Base-by-base conservation (phyloP, 2,888 invertebrate genomes). In the Brachylomia viminalis region DNA sequence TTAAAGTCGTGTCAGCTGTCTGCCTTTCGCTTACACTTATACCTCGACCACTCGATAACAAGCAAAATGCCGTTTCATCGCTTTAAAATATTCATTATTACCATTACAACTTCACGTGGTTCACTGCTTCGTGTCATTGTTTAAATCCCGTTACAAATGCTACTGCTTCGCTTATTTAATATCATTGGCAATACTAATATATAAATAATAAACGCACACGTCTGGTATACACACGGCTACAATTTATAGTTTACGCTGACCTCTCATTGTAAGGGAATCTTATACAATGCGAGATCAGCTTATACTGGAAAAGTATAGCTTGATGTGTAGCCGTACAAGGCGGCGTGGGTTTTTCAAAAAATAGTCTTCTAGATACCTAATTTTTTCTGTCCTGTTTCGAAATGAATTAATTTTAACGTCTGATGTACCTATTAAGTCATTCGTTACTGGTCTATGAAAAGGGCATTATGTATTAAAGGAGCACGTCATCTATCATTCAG, bases 61-160 rank as follows among this genome's bases (percentile, higher is more conserved):
- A 86, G 83, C 84, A 75, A 85, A 83, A 80, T 78, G 76, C 73
- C 80, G 85, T 85, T 86, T 87, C 83, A 87, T 85, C 84, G 84
- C 83, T 85, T 87, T 84, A 80, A 80, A 87, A 84, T 84, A 85
- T 83, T 83, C 72, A 84, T 80, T 83, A 80, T 82, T 81, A 88
- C 86, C 84, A 84, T 86, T 88, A 84, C 80, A 42, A 82, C 84
- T 90, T 89, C 79, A 87, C 86, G 86, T 86, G 83, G 86, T 87
- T 88, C 81, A 85, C 86, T 87, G 89, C 86, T 89, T 91, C 85
- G 79, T 84, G 81, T 83, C 80, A 90, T 90, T 91, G 90, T 92
- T 91, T 86, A 83, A 72, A 81, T 85, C 78, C 89, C 81, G 88
- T 86, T 88, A 76, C 87, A 85, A 84, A 85, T 79, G 82, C 83